A percentile compares a stretch with the other conserved stretches of the same genome.
phyloP scores from a whole-genome alignment of 2,113 vertebrate genomes.

The Oncorhynchus clarkii region DNA sequence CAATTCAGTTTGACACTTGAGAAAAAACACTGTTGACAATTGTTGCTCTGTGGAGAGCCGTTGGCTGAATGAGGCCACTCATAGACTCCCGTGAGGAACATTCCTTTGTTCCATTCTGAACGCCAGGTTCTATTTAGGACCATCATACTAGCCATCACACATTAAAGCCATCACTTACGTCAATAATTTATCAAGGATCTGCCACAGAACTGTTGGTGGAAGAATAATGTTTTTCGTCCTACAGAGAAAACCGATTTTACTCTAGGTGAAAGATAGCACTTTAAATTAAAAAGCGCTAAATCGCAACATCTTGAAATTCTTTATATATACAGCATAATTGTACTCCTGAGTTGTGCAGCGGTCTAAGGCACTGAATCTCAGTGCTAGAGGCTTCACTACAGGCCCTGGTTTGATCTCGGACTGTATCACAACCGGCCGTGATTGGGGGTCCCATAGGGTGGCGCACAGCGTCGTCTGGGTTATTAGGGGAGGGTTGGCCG shows the following conservation, averaged over 20 bases:
- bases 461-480: too few relatives aligned
- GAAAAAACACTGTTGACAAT: conserved; percentile 46
- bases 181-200: conserved; percentile 36
- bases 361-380: too few relatives aligned
- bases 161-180: conserved; percentile 32
- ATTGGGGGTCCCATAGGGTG: too few relatives aligned
- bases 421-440: too few relatives aligned
- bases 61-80: conserved; percentile 17
- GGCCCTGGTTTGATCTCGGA: too few relatives aligned
- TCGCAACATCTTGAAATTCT: not conserved
- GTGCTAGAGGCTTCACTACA: too few relatives aligned
- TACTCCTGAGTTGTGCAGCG: too few relatives aligned
- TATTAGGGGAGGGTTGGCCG: too few relatives aligned
- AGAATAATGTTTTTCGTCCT: conserved; percentile 35
- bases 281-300: not conserved
- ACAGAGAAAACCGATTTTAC: not conserved
- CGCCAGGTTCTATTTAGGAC: conserved; percentile 52
- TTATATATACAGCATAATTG: too few relatives aligned
- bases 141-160: too few relatives aligned
- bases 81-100: conserved; percentile 23
- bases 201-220: conserved; percentile 1
- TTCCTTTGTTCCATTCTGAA: conserved; percentile 34
- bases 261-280: not conserved
- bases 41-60: conserved; percentile 39
- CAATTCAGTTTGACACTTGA: conserved; percentile 46